phyloP scores from a whole-genome alignment of 2,113 vertebrate species.

The Emberiza fucata region DNA sequence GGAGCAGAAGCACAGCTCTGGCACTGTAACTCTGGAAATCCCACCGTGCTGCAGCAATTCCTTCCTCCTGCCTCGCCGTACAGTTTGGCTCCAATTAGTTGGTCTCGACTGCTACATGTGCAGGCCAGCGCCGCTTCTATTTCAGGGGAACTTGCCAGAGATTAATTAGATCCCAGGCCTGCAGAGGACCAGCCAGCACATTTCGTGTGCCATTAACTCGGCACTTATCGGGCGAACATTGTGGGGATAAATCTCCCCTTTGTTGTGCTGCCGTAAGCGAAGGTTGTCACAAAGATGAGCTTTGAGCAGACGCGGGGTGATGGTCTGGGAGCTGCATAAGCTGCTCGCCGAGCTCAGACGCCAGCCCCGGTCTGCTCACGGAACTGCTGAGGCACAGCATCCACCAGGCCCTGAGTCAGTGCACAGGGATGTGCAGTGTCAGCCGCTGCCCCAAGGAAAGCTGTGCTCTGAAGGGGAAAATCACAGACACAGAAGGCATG shows the following conservation, averaged over 20 bases:
- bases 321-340: background rate
- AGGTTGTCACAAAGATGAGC: background rate
- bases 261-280: background rate
- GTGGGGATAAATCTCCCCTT: background rate
- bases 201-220: conserved; percentile 32
- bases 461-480: background rate
- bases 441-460: background rate
- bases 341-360: background rate
- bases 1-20: background rate
- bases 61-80: background rate
- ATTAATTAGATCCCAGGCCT: conserved; percentile 50
- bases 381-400: background rate
- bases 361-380: fast-evolving
- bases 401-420: background rate
- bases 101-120: background rate
- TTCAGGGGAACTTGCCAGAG: conserved; percentile 42
- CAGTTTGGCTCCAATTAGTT: background rate
- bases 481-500: background rate
- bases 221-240: background rate
- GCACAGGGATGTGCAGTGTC: background rate
- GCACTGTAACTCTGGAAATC: background rate
- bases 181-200: background rate
- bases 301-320: background rate
- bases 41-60: background rate
- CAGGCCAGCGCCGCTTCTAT: conserved; percentile 12